A percentile compares a stretch with the other conserved stretches of the same genome.
phyloP scores from a whole-genome alignment of 2,797 vertebrate species.

The Gephyroberyx darwinii region DNA sequence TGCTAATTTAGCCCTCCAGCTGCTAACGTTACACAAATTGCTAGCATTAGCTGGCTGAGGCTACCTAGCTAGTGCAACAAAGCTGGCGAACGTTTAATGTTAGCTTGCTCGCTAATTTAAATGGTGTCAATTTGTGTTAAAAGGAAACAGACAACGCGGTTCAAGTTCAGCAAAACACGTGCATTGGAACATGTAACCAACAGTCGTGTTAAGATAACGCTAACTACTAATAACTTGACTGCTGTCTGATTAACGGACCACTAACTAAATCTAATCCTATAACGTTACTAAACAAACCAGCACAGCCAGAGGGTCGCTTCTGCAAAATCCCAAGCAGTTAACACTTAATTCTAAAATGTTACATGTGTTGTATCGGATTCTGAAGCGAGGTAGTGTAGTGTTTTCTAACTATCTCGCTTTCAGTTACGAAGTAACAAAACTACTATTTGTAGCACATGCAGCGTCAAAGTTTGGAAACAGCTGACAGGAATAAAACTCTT shows the following conservation, averaged over 20 bases:
- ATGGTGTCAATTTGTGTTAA: neutral
- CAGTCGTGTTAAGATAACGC: neutral
- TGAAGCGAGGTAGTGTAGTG: neutral
- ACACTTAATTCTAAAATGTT: neutral
- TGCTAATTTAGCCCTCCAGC: slow-evolving; percentile 37
- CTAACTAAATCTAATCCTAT: neutral
- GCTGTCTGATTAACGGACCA: neutral
- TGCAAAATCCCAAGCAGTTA: neutral
- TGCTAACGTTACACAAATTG: slow-evolving; percentile 1
- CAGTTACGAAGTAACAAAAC: slow-evolving; percentile 5
- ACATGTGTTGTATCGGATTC: neutral
- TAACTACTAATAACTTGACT: slow-evolving; percentile 6
- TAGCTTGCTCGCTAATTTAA: slow-evolving; percentile 37
- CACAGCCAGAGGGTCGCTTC: neutral
- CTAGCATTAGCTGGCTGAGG: slow-evolving; percentile 27
- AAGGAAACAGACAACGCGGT: neutral
- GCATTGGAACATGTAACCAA: neutral
- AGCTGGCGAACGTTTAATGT: slow-evolving; percentile 33
- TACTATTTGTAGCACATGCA: neutral
- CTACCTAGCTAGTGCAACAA: slow-evolving; percentile 57
- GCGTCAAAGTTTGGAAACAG: slow-evolving; percentile 19
- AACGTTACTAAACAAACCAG: neutral
- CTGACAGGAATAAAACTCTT: slow-evolving; percentile 21
- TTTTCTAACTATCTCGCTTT: neutral
- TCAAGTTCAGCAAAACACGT: slow-evolving; percentile 16